Base-by-base conservation (phyloP, 2,888 invertebrate species). In the Drosophila koepferae region DNA sequence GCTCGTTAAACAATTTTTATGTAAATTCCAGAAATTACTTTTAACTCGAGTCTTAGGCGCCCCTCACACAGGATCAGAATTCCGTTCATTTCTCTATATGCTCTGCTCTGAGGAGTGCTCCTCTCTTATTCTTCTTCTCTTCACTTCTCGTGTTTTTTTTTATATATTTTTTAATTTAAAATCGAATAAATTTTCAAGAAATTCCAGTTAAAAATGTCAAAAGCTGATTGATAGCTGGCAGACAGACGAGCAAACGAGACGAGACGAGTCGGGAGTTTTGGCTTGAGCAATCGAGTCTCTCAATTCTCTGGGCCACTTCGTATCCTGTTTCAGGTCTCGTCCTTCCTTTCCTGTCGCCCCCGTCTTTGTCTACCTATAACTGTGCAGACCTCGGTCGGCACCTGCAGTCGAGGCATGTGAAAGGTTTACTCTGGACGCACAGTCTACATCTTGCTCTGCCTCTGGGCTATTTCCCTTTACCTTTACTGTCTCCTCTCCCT, bases 131-230 rank as follows among this genome's bases (percentile, higher is more conserved):
- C 23, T 16, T 16, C 36, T 23, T 14, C 20, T 38, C 10, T 23
- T 20, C 16, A 16, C 8, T 14, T n/a, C 12, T 38, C 48, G 34
- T 34, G 9, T 34, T 44, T 12, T 38, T 49, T 51, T 64, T 44
- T 55, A 28, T 23, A n/a, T 36, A 48, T 59, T 41, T 88, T 82
- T 86, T 81, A 86, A 89, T 86, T 90, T 86, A 86, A 87, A 90
- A 90, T 83, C 89, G 85, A 85, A 83, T 90, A 85, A 80, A 91
- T 91, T 90, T 91, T 84, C 82, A 87, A 80, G 81, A 83, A 91
- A 90, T 90, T 90, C 90, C 87, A 87, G 89, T 86, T 87, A 84
- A 91, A 91, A 86, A 89, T 91, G 90, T 91, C 90, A 91, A 91
- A 90, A 90, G 77, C 83, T 91, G 90, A 90, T 91, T 91, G 91